Conservation (phyloP, 2,113 vertebrate genomes). For the Bos indicus region DNA sequence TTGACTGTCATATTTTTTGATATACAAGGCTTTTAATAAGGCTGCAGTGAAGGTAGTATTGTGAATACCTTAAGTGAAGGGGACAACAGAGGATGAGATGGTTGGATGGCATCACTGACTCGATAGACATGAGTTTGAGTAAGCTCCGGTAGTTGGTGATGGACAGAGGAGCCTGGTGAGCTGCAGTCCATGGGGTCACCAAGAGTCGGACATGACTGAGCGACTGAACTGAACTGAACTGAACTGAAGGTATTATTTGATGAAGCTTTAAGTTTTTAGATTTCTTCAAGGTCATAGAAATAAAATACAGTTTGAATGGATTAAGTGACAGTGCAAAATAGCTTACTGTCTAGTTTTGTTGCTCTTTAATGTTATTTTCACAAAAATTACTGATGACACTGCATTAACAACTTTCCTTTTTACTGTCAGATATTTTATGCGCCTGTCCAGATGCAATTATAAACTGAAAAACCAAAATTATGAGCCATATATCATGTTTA, state of each 20-base stretch:
- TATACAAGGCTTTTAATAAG: background rate
- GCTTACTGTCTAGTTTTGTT: background rate
- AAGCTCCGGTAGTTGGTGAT: background rate
- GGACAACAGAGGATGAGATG: background rate
- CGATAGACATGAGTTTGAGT: background rate
- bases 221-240: background rate
- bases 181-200: background rate
- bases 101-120: background rate
- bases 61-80: background rate
- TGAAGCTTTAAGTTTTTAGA: background rate
- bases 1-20: background rate
- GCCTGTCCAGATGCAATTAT: constrained; percentile 14
- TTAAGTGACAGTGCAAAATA: background rate
- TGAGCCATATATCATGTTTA: background rate
- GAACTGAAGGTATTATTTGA: background rate
- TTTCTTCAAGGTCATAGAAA: constrained; percentile 27
- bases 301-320: background rate
- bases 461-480: background rate
- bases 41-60: background rate
- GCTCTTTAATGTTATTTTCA: background rate
- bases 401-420: constrained; percentile 20
- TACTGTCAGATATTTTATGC: constrained; percentile 21
- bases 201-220: background rate
- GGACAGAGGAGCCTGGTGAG: background rate
- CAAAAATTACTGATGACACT: background rate